These are phyloP conservation scores for Euthynnus affinis DNA, from an alignment of 2,797 vertebrate genomes.

Conservation along the genomic window DNA sequence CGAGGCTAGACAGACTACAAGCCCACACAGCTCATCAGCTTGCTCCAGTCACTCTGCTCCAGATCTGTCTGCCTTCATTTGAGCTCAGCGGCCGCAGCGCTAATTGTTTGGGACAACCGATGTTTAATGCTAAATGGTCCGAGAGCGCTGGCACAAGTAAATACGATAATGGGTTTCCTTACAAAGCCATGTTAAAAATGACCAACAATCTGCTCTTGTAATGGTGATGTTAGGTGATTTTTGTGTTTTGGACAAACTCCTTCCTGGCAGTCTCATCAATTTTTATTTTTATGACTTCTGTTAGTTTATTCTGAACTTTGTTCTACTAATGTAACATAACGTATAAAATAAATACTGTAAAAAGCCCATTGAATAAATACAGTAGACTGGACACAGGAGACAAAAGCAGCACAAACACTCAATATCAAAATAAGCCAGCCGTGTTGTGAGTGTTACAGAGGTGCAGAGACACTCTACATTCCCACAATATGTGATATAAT, in stretches of 20 bases:
- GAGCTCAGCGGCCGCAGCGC: conserved; percentile 42
- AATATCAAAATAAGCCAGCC: background rate
- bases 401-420: background rate
- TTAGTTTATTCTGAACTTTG: background rate
- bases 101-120: conserved; percentile 68
- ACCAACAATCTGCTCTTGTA: background rate
- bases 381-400: background rate
- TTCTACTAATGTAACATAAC: background rate
- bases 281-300: background rate
- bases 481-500: conserved; percentile 17
- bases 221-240: background rate
- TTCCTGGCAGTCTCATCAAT: too few species aligned
- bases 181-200: conserved; percentile 15
- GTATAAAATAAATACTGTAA: background rate
- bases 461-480: background rate
- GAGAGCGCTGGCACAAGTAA: conserved; percentile 40
- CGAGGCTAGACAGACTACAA: conserved; percentile 50
- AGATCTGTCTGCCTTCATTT: conserved; percentile 71
- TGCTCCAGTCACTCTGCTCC: conserved; percentile 63
- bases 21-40: conserved; percentile 53
- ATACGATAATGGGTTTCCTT: conserved; percentile 24
- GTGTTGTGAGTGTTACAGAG: background rate
- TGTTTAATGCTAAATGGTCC: conserved; percentile 67
- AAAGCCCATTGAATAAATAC: conserved; percentile 19
- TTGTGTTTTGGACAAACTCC: background rate